Evolutionary conservation across 2,797 vertebrate genomes (phyloP).

Genomic region (Phataginus tetradactyla): DNA sequence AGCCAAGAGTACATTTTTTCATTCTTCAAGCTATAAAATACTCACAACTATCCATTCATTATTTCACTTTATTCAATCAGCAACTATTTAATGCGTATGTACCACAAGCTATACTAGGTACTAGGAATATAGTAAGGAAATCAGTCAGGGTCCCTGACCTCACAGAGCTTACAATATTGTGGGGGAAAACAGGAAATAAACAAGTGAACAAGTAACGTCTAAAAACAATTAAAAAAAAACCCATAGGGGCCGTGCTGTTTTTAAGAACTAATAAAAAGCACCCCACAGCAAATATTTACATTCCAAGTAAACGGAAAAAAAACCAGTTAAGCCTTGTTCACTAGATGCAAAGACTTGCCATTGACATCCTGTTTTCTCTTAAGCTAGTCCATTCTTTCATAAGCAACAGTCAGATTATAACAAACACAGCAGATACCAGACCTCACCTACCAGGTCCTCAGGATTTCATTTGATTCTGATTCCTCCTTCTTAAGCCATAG

Average conservation of each 20-base stretch:
- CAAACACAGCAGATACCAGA: background rate
- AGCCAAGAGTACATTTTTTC: slow-evolving; percentile 16
- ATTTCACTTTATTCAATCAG: background rate
- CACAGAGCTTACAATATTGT: background rate
- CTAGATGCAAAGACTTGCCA: background rate
- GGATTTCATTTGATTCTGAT: background rate
- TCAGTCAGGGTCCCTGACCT: background rate
- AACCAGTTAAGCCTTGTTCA: background rate
- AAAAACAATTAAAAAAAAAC: background rate
- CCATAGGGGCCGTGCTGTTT: background rate
- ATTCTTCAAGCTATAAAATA: slow-evolving; percentile 28
- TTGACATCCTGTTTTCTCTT: background rate
- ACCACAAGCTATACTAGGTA: background rate
- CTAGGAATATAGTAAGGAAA: background rate
- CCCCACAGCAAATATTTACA: background rate
- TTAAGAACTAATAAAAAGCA: slow-evolving; percentile 23
- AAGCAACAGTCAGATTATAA: background rate
- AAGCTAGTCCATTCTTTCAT: background rate
- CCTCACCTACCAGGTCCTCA: background rate
- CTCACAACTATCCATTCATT: background rate
- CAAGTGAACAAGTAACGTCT: background rate
- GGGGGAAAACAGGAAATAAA: background rate
- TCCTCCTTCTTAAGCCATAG: background rate
- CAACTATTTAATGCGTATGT: background rate
- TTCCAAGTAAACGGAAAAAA: background rate